Percentiles rank a stretch among this genome's conserved stretches.
Evolutionary conservation across 2,797 vertebrate genomes (phyloP).

Genomic region (Myotis myotis): DNA sequence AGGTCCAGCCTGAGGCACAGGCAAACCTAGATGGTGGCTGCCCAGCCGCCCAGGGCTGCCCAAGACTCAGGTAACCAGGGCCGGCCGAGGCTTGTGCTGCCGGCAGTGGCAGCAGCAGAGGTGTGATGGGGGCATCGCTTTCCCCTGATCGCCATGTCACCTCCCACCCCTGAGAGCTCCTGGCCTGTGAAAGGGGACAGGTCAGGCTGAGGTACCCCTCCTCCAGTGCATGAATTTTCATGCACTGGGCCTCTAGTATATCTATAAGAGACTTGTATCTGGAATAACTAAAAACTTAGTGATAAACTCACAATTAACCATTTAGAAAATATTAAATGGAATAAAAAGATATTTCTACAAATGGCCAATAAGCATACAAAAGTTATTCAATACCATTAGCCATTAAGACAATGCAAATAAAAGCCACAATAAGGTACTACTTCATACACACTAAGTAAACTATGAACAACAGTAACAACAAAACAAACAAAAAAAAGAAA

Average conservation of each 20-base stretch:
- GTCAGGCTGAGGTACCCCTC: too few relatives aligned
- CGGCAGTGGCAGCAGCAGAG: too few relatives aligned
- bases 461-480: not conserved
- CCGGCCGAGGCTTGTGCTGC: fast-evolving
- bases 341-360: not conserved
- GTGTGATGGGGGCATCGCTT: too few relatives aligned
- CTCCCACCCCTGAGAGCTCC: too few relatives aligned
- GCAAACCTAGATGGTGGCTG: too few relatives aligned
- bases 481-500: not conserved
- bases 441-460: not conserved
- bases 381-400: not conserved
- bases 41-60: too few relatives aligned
- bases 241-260: not conserved
- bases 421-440: not conserved
- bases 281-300: not conserved
- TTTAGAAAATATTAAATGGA: not conserved
- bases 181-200: too few relatives aligned
- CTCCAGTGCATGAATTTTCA: too few relatives aligned
- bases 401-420: not conserved
- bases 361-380: not conserved
- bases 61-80: too few relatives aligned
- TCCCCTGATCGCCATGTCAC: too few relatives aligned
- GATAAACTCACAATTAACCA: not conserved
- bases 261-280: not conserved
- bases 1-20: too few relatives aligned